Evolutionary conservation across 2,888 invertebrate genomes (phyloP), one percentile per base, ranked within the genome.

Genomic region (Stratiomys singularior): DNA sequence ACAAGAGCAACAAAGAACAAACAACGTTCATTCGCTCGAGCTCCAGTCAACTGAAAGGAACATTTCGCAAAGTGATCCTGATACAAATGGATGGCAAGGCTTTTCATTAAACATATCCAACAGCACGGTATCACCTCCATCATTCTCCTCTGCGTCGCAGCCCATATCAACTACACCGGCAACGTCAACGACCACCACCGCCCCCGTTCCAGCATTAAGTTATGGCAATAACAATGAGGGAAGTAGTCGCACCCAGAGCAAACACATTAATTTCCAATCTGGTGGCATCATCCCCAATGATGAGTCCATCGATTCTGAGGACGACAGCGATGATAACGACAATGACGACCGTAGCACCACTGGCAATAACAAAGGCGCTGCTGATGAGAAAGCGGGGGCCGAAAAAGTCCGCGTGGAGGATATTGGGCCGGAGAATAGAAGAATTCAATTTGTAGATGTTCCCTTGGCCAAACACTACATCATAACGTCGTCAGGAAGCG

Each of bases 401-500:
- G 47, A 28, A 69, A 69, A 76, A 28, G 25, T 25, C 23, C 3
- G 9, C 23, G 21, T 28, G 27, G 28, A 30, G 28, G 77, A 77
- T 69, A 79, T 46, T 63, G 76, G 58, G 13, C 9, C 15, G 25
- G 3, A 64, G 15, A 71, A 23, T 71, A 72, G 77, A 79, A 79
- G 77, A 63, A 78, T 79, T 28, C 79, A 81, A 79, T 79, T 81
- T 69, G 78, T 78, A n/a, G 80, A 81, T 78, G 79, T 80, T 23
- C 72, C 80, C 23, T 52, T 79, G 23, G 77, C 79, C 27, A 80
- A 81, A 60, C 81, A 81, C 77, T 81, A 81, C 77, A 80, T 81
- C 46, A 81, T 81, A 60, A 81, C 81, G 76, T 79, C 81, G 58
- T 80, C 81, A 46, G 81, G 80, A n/a, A 80, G 79, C 63, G 78